These are phyloP conservation scores for Caprella mutica DNA, from an alignment of 2,888 invertebrate species.

Conservation along the genomic window DNA sequence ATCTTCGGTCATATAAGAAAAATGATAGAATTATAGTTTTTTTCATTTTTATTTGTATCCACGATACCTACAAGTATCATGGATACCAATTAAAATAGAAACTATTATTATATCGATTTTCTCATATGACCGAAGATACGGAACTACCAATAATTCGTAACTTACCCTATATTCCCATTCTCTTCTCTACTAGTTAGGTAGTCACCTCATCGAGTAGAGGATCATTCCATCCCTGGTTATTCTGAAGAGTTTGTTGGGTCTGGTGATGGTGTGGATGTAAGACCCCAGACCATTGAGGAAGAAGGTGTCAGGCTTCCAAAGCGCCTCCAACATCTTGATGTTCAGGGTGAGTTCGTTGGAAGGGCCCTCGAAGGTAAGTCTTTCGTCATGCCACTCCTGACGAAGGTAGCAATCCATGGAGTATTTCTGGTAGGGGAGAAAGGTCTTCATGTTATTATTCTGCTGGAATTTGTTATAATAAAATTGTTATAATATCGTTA, in stretches of 20 bases:
- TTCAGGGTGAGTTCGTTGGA: constrained; percentile 74
- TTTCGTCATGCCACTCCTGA: constrained; percentile 66
- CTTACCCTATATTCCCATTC: no score
- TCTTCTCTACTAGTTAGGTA: no score
- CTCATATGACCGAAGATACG: no score
- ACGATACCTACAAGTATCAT: no score
- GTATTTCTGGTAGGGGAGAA: constrained; percentile 54
- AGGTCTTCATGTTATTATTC: background rate
- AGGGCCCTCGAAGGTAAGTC: constrained; percentile 72
- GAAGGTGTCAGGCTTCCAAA: constrained; percentile 94
- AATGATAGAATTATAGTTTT: no score
- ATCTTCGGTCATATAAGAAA: no score
- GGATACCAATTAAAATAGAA: no score
- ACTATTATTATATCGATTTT: no score
- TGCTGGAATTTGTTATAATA: no score
- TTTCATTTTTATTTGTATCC: no score
- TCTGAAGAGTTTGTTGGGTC: constrained; percentile 44
- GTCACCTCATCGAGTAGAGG: constrained; percentile 42
- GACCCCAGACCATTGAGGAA: constrained; percentile 91
- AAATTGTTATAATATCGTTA: no score
- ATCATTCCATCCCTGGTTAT: constrained; percentile 42
- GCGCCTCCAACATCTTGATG: constrained; percentile 80
- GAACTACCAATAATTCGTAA: no score
- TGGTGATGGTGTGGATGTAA: constrained; percentile 89
- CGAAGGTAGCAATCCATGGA: constrained; percentile 92